Conservation (phyloP, 2,888 invertebrate genomes). For the Macrosiphum euphorbiae region DNA sequence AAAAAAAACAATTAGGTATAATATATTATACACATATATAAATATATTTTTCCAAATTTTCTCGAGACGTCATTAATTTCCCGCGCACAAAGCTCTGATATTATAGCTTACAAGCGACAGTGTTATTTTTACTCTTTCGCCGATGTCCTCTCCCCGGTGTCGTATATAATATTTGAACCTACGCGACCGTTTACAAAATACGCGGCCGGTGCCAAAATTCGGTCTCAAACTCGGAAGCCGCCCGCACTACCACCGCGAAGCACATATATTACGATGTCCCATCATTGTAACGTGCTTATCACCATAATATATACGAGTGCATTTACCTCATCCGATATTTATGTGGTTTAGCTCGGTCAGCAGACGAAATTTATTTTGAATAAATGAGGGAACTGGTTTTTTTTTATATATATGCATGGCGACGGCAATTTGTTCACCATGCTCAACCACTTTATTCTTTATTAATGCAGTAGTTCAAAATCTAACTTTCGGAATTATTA, state of each 20-base stretch:
- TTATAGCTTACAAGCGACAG: background rate
- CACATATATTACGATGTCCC: background rate
- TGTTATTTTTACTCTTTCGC: slow-evolving; percentile 46
- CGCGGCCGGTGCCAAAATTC: background rate
- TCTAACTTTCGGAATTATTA: background rate
- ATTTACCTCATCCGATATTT: background rate
- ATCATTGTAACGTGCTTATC: background rate
- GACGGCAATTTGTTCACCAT: background rate
- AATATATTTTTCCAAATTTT: slow-evolving; percentile 19
- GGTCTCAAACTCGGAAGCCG: background rate
- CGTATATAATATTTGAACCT: background rate
- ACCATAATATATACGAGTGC: background rate
- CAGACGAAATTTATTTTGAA: background rate
- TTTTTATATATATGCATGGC: background rate
- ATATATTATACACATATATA: background rate
- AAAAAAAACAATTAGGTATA: background rate
- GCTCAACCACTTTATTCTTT: background rate
- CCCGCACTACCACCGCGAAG: background rate
- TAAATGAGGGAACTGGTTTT: background rate
- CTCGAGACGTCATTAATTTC: slow-evolving; percentile 32
- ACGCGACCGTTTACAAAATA: background rate
- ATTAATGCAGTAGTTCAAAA: background rate
- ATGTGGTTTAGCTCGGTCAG: background rate
- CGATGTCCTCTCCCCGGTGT: background rate
- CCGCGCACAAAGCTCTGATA: slow-evolving; percentile 7